Evolutionary conservation across 1,140 invertebrate genomes (phyloP).

Genomic region (Drosophila jambulina): DNA sequence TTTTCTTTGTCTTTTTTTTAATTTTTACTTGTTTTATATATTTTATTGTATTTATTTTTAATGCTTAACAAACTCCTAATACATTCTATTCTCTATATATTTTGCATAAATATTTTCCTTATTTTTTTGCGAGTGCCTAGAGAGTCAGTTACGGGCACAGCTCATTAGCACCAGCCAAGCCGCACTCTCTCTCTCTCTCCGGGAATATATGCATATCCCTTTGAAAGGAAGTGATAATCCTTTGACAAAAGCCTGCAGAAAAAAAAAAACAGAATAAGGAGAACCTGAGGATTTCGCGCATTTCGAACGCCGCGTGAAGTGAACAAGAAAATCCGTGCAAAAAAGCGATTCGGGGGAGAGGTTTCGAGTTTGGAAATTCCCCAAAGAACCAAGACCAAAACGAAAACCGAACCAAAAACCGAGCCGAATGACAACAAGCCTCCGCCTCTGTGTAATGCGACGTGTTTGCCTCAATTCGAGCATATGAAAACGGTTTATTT

Average conservation of each 20-base stretch:
- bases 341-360: conserved; percentile 17
- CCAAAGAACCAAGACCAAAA: conserved; percentile 39
- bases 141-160: conserved; percentile 39
- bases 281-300: conserved; percentile 66
- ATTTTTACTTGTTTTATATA: no score
- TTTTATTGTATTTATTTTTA: no score
- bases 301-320: conserved; percentile 73
- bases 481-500: conserved; percentile 84
- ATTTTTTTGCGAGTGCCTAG: background rate
- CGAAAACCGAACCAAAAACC: conserved; percentile 5
- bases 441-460: conserved; percentile 65
- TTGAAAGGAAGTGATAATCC: conserved; percentile 76
- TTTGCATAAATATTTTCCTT: background rate
- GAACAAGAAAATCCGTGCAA: conserved; percentile 53
- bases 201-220: conserved; percentile 7
- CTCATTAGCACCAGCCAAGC: conserved; percentile 55
- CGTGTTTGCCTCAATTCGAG: conserved; percentile 82
- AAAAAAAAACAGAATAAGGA: background rate
- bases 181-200: background rate
- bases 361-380: conserved; percentile 44
- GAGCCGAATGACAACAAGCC: conserved; percentile 52
- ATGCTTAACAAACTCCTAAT: no score
- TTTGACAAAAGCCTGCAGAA: conserved; percentile 70
- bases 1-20: no score
- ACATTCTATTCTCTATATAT: no score